Evolutionary conservation across 2,888 invertebrate genomes (phyloP).

Genomic region (Athalia rosae): DNA sequence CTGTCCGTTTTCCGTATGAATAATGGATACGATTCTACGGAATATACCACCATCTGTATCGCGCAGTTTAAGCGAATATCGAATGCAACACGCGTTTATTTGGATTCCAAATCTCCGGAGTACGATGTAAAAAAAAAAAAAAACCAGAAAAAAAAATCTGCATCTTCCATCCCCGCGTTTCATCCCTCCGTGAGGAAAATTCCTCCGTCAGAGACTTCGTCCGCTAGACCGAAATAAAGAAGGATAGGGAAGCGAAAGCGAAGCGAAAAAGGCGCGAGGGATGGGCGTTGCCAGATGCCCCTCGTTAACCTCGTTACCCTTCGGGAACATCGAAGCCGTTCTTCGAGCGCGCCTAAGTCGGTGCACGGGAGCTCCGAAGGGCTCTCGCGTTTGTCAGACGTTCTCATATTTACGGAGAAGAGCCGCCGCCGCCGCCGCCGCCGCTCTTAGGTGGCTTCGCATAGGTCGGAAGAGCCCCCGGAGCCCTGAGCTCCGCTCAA

Average conservation of each 20-base stretch:
- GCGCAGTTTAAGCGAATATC: no score
- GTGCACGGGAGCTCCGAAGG: background rate
- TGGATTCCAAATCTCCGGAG: no score
- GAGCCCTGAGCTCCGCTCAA: slow-evolving; percentile 26
- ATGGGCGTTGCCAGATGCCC: slow-evolving; percentile 36
- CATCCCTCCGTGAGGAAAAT: no score
- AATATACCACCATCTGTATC: background rate
- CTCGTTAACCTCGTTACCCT: slow-evolving; percentile 40
- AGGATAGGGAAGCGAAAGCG: background rate
- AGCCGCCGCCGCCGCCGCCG: no score
- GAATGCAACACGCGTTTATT: no score
- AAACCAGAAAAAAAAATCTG: no score
- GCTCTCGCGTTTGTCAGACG: background rate
- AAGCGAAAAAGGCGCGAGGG: background rate
- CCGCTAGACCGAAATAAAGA: background rate
- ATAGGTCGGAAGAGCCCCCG: slow-evolving; percentile 5
- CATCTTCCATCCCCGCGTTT: no score
- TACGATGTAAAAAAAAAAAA: no score
- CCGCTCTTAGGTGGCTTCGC: background rate
- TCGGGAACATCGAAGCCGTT: background rate
- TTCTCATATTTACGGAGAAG: slow-evolving; percentile 20
- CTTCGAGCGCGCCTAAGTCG: background rate
- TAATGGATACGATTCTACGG: slow-evolving; percentile 11
- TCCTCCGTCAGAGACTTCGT: slow-evolving; percentile 8
- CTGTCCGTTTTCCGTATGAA: slow-evolving; percentile 37